phyloP scores from a whole-genome alignment of 2,888 invertebrate genomes.

The Pyrochroa serraticornis region DNA sequence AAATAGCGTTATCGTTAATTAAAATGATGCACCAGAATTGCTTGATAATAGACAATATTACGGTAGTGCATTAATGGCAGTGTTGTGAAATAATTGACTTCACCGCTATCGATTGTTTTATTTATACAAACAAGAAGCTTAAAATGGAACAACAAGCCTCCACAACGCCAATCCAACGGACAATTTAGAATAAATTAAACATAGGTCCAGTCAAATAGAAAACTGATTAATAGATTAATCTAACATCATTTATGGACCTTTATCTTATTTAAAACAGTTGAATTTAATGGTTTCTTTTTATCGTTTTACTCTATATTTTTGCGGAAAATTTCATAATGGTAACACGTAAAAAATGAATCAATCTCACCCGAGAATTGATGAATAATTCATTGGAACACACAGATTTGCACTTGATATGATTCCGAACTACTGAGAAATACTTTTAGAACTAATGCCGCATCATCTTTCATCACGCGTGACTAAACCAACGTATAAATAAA shows the following conservation, averaged over 20 bases:
- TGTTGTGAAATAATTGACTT: not conserved
- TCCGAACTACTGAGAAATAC: slow-evolving; percentile 18
- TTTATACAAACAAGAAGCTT: slow-evolving; percentile 2
- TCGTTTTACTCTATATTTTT: no score
- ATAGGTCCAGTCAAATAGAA: not conserved
- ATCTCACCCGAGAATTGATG: slow-evolving; percentile 15
- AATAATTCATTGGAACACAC: slow-evolving; percentile 14
- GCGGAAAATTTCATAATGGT: no score
- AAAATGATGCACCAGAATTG: no score
- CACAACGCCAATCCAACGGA: slow-evolving; percentile 3
- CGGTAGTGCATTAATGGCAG: not conserved
- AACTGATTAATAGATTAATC: no score
- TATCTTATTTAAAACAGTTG: no score
- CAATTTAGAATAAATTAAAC: slow-evolving; percentile 8
- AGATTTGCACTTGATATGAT: slow-evolving; percentile 19
- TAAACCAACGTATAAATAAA: slow-evolving; percentile 3
- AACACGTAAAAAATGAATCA: slow-evolving; percentile 15
- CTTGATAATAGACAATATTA: no score
- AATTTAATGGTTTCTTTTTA: no score
- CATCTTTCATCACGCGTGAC: slow-evolving; percentile 16
- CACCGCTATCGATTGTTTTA: not conserved
- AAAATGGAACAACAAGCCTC: slow-evolving; percentile 8
- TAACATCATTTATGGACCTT: no score
- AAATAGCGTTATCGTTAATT: no score
- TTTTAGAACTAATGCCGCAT: slow-evolving; percentile 11